Conservation (phyloP, 2,113 vertebrate genomes). For the Merops nubicus region DNA sequence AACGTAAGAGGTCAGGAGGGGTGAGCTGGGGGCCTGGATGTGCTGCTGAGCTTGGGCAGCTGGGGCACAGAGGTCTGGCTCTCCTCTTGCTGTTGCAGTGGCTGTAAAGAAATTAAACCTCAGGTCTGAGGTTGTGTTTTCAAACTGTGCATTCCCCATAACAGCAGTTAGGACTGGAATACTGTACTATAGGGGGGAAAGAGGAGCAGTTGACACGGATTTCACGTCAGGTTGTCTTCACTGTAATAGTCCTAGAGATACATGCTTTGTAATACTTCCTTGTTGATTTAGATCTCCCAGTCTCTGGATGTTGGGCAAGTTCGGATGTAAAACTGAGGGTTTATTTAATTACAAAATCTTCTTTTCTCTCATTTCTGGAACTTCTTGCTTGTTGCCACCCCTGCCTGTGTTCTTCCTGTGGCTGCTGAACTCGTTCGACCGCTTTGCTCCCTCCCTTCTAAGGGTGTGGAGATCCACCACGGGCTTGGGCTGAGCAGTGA, state of each 20-base stretch:
- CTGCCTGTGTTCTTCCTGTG: not conserved
- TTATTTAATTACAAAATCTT: not conserved
- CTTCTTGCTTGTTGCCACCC: not conserved
- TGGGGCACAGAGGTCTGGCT: not conserved
- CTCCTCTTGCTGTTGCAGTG: not conserved
- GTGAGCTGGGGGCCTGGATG: rapidly evolving
- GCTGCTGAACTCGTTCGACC: not conserved
- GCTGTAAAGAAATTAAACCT: not conserved
- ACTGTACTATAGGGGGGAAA: rapidly evolving
- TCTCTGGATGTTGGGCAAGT: not conserved
- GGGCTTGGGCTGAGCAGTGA: not conserved
- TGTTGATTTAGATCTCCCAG: not conserved
- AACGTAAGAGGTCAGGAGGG: rapidly evolving
- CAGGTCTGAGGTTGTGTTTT: not conserved
- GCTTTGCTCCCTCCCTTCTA: rapidly evolving
- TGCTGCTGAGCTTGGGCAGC: not conserved
- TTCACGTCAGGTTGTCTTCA: not conserved
- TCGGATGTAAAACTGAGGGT: rapidly evolving
- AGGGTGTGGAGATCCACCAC: not conserved
- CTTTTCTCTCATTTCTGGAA: not conserved
- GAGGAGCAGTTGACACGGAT: not conserved
- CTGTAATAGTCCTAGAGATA: no score
- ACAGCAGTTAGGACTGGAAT: not conserved
- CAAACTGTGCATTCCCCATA: rapidly evolving
- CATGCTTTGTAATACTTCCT: not conserved